Evolutionary conservation across 2,888 invertebrate species (phyloP).

Genomic region (Punctoribates punctum): DNA sequence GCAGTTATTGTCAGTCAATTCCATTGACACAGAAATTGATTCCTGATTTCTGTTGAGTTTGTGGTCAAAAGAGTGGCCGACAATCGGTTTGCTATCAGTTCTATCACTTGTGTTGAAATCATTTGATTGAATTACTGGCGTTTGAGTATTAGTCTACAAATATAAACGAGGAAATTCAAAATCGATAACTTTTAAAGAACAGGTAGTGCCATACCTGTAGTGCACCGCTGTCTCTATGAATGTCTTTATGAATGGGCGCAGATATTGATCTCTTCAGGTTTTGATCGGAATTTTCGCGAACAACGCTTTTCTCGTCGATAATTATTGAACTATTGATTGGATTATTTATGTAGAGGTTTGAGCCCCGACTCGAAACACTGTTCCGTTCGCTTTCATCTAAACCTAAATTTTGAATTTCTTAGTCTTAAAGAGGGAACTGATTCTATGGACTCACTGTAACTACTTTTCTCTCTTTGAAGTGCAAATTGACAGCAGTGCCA

Average conservation of each 20-base stretch:
- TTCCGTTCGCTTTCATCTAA: conserved; percentile 37
- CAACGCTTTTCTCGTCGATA: conserved; percentile 1
- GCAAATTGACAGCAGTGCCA: conserved; percentile 47
- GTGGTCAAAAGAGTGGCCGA: not conserved
- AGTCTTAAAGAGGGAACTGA: too few species aligned
- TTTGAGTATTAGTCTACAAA: conserved; percentile 26
- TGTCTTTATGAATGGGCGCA: conserved; percentile 7
- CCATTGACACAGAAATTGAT: not conserved
- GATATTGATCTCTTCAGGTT: conserved; percentile 34
- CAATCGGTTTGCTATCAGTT: not conserved
- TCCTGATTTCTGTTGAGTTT: conserved; percentile 1
- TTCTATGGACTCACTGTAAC: conserved; percentile 46
- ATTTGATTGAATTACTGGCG: not conserved
- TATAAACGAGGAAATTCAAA: not conserved
- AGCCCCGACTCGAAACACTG: conserved; percentile 28
- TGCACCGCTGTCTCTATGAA: conserved; percentile 8
- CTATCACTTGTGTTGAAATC: not conserved
- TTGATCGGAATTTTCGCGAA: not conserved
- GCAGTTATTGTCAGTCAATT: not conserved
- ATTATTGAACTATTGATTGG: not conserved
- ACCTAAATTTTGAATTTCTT: not conserved
- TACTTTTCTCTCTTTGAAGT: conserved; percentile 44
- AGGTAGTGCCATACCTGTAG: not conserved
- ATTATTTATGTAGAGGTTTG: conserved; percentile 15
- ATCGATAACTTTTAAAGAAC: not conserved